These are phyloP conservation scores for Catharus minimus DNA, from an alignment of 2,113 vertebrate species.

Conservation along the genomic window DNA sequence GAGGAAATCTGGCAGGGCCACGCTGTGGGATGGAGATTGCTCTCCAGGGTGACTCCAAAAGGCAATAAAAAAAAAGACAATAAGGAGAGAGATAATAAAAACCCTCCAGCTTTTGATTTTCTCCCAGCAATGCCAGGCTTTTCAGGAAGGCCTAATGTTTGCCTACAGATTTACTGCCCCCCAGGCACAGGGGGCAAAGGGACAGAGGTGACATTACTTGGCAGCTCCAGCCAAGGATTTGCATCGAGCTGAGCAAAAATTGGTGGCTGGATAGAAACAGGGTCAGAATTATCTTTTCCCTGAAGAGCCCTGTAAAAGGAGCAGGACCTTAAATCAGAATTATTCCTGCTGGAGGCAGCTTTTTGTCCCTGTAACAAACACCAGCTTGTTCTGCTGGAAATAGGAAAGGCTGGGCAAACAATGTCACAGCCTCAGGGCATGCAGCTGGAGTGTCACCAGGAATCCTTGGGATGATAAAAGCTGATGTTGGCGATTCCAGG, in stretches of 20 bases:
- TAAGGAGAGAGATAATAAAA: slow-evolving; percentile 66
- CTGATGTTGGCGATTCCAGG: neutral
- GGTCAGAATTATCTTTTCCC: neutral
- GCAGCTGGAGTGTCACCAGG: neutral
- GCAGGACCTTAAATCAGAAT: neutral
- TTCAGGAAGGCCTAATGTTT: slow-evolving; percentile 58
- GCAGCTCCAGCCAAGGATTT: neutral
- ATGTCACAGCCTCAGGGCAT: neutral
- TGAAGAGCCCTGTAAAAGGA: neutral
- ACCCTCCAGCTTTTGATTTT: slow-evolving; percentile 41
- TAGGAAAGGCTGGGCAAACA: neutral
- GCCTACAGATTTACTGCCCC: slow-evolving; percentile 60
- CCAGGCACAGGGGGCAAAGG: slow-evolving; percentile 18
- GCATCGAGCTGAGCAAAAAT: neutral
- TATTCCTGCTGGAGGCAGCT: neutral
- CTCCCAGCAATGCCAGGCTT: neutral
- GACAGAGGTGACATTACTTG: neutral
- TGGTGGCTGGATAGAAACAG: neutral
- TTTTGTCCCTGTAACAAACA: neutral
- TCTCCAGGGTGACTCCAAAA: slow-evolving; percentile 57
- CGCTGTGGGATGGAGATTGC: slow-evolving; percentile 43
- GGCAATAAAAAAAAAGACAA: slow-evolving; percentile 50
- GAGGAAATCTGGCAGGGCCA: slow-evolving; percentile 62
- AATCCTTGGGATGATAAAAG: neutral
- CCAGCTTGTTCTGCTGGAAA: neutral